These are phyloP conservation scores for Smutsia gigantea DNA, from an alignment of 2,797 vertebrate species.

Conservation along the genomic window DNA sequence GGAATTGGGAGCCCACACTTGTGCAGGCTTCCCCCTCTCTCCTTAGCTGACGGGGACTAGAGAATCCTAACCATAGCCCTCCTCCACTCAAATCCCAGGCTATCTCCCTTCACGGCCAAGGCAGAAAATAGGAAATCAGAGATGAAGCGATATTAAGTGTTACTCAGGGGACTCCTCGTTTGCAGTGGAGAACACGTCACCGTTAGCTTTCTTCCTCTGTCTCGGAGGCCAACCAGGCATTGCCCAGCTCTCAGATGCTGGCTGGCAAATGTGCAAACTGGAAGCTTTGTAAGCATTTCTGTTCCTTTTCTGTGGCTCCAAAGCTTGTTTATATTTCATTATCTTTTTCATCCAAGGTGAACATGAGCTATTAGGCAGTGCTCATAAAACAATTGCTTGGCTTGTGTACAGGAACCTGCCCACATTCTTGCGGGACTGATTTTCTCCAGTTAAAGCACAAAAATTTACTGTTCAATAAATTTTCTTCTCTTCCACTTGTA, in stretches of 20 bases:
- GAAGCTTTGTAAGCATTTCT: conserved; percentile 68
- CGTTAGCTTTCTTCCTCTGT: background rate
- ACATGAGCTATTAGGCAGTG: conserved; percentile 72
- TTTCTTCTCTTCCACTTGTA: background rate
- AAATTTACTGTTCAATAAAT: background rate
- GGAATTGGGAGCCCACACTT: background rate
- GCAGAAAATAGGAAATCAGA: background rate
- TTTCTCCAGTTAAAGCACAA: background rate
- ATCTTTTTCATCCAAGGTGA: conserved; percentile 72
- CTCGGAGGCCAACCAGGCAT: background rate
- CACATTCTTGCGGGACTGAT: conserved; percentile 58
- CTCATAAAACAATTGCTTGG: conserved; percentile 74
- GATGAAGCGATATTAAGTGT: background rate
- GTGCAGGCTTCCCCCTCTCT: background rate
- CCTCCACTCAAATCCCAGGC: conserved; percentile 24
- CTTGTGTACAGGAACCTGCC: conserved; percentile 71
- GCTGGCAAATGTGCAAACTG: background rate
- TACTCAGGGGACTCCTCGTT: background rate
- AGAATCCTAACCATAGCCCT: background rate
- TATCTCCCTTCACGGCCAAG: background rate
- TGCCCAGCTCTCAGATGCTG: conserved; percentile 56
- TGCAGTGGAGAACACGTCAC: background rate
- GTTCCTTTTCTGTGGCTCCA: conserved; percentile 76
- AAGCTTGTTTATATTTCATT: conserved; percentile 80
- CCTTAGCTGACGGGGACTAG: background rate